Base-by-base conservation (phyloP, 2,888 invertebrate species). In the Agriopis leucophaearia region DNA sequence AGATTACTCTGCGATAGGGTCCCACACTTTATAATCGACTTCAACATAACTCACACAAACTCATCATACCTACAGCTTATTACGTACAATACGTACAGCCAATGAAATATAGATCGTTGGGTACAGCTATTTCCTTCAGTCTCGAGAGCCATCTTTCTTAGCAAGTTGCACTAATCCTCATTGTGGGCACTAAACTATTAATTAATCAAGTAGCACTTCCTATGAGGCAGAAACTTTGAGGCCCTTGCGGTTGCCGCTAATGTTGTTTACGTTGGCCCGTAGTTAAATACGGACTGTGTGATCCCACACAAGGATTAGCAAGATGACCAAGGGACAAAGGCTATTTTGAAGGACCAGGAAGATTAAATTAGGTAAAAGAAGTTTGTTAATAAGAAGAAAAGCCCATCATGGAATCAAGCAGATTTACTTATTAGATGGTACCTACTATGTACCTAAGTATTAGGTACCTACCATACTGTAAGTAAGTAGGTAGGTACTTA, bases 191-290 rank as follows among this genome's bases (percentile, higher is more conserved):
- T 78, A 69, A 81, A 83, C 83, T 86, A 83, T 85, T 85, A 85
- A 86, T 85, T 86, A 86, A 86, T 87, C 86, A 85, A 83, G 82
- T 80, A 52, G 56, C 66, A 66, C 72, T 82, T 77, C 81, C 78
- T 76, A 80, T 79, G 80, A 80, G 78, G 77, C 71, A 61, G 74
- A 74, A 83, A 87, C 79, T 85, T 86, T 80, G 70, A 78, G 78
- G 81, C 84, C 81, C 84, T 83, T 88, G 88, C 79, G 88, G 88
- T 77, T 73, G 72, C 75, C 78, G 79, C 80, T 88, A 86, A 89
- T 89, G 86, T 85, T 88, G 86, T 87, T 89, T 88, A 88, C 87
- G 84, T 81, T 83, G 83, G 44, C 78, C 83, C 82, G 84, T 87
- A 85, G 87, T 87, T 88, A 85, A 87, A 87, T 82, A 76, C 77